Evolutionary conservation across 2,888 invertebrate genomes (phyloP).

Genomic region (Xylota sylvarum): DNA sequence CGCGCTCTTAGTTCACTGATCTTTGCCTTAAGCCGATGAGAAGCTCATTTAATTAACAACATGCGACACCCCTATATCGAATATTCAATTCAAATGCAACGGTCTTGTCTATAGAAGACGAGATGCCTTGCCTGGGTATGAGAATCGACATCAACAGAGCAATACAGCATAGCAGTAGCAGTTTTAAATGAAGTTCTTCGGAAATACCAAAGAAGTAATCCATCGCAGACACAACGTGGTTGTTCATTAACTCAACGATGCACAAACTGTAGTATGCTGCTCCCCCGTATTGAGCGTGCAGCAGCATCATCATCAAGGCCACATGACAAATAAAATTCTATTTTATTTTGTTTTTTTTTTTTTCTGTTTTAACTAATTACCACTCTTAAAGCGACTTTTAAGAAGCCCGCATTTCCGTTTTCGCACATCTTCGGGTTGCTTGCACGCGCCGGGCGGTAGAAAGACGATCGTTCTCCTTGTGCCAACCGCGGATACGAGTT

Average conservation of each 20-base stretch:
- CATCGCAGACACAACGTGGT: conserved; percentile 61
- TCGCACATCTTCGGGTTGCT: conserved; percentile 62
- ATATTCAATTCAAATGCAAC: conserved; percentile 76
- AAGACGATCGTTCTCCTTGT: conserved; percentile 37
- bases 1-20: conserved; percentile 75
- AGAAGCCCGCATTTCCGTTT: conserved; percentile 76
- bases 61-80: conserved; percentile 76
- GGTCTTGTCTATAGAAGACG: conserved; percentile 47
- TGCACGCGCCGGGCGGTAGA: conserved; percentile 48
- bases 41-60: conserved; percentile 76
- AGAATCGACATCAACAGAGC: conserved; percentile 59
- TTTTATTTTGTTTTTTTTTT: conserved; percentile 31
- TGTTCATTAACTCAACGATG: conserved; percentile 60
- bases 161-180: conserved; percentile 42
- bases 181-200: conserved; percentile 51
- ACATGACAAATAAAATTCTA: conserved; percentile 59
- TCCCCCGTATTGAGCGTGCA: conserved; percentile 52
- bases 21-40: conserved; percentile 75
- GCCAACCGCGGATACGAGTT: conserved; percentile 20
- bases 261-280: conserved; percentile 26
- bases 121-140: conserved; percentile 9
- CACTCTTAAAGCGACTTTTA: conserved; percentile 57
- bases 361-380: conserved; percentile 66
- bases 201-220: conserved; percentile 65
- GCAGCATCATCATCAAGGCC: conserved; percentile 69